A percentile compares a stretch with the other conserved stretches of the same genome.
Evolutionary conservation across 1,140 invertebrate genomes (phyloP).

Genomic region (Drosophila ercepeae): DNA sequence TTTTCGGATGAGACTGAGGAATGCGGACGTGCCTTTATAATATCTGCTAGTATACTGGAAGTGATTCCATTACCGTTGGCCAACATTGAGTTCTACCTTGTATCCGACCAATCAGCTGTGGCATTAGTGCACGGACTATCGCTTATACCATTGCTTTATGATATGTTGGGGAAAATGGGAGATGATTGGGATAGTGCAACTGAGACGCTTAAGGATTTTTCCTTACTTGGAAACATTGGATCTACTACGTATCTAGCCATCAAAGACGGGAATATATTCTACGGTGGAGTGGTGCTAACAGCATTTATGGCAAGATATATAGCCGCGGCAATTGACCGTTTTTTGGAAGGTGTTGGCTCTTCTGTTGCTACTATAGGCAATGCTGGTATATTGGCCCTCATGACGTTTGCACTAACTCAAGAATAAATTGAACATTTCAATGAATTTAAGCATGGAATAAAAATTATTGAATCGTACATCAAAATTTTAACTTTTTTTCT

Average conservation of each 20-base stretch:
- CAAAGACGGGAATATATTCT: constrained; percentile 30
- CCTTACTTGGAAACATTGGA: constrained; percentile 54
- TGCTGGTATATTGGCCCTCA: constrained; percentile 43
- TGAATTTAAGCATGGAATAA: too few relatives aligned
- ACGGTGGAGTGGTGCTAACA: constrained; percentile 19
- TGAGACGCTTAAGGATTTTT: constrained; percentile 53
- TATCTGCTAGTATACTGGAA: constrained; percentile 44
- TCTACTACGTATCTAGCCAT: constrained; percentile 48
- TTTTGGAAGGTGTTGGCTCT: constrained; percentile 2
- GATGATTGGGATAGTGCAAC: constrained; percentile 48
- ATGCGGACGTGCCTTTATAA: constrained; percentile 18
- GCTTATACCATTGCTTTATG: constrained; percentile 59
- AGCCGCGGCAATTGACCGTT: constrained; percentile 3
- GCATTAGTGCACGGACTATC: constrained; percentile 54
- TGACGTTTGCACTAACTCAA: constrained; percentile 44
- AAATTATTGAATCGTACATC: too few relatives aligned
- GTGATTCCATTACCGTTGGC: constrained; percentile 47
- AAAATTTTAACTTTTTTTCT: too few relatives aligned
- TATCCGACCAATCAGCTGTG: constrained; percentile 10
- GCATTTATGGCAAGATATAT: constrained; percentile 48
- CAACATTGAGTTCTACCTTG: constrained; percentile 56
- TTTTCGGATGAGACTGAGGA: constrained; percentile 16
- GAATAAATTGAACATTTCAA: too few relatives aligned
- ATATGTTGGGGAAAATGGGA: constrained; percentile 47
- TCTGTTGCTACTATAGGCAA: constrained; percentile 26